These are phyloP conservation scores for Drosophila kikkawai DNA, from an alignment of 1,140 invertebrate species.

Conservation along the genomic window DNA sequence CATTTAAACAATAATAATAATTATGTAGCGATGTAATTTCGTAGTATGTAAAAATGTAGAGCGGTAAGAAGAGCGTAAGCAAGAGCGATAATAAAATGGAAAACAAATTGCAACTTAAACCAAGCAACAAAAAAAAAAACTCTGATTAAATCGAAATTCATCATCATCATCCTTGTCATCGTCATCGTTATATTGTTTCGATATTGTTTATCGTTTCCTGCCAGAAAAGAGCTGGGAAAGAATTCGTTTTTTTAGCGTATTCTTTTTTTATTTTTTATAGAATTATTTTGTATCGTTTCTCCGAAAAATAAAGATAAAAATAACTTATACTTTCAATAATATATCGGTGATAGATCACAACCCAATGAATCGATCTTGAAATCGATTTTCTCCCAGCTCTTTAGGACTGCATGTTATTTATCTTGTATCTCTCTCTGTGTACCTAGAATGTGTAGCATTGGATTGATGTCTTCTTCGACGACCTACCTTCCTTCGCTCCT, in stretches of 20 bases:
- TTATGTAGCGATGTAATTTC: conserved; percentile 69
- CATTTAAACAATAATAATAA: conserved; percentile 63
- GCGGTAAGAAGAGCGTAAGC: conserved; percentile 58
- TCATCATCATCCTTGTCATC: conserved; percentile 1
- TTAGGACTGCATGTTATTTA: conserved; percentile 15
- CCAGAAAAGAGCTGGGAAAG: neutral
- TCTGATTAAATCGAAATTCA: conserved; percentile 54
- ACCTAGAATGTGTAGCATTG: conserved; percentile 33
- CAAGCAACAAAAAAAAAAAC: conserved; percentile 48
- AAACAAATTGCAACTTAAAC: conserved; percentile 79
- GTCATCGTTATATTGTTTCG: conserved; percentile 4
- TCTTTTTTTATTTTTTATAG: neutral
- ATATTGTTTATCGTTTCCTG: neutral
- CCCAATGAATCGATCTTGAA: neutral
- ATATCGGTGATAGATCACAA: no score
- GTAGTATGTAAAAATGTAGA: conserved; percentile 67
- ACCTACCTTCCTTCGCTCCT: conserved; percentile 11
- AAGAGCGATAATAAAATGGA: conserved; percentile 80
- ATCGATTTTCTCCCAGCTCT: neutral
- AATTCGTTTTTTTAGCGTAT: neutral
- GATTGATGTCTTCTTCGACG: conserved; percentile 37
- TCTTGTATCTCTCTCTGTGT: conserved; percentile 12
- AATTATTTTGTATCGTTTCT: neutral
- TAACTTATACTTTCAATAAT: no score
- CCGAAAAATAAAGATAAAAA: neutral